These are phyloP conservation scores for Teleogryllus occipitalis DNA, from an alignment of 1,140 invertebrate genomes.

Conservation along the genomic window DNA sequence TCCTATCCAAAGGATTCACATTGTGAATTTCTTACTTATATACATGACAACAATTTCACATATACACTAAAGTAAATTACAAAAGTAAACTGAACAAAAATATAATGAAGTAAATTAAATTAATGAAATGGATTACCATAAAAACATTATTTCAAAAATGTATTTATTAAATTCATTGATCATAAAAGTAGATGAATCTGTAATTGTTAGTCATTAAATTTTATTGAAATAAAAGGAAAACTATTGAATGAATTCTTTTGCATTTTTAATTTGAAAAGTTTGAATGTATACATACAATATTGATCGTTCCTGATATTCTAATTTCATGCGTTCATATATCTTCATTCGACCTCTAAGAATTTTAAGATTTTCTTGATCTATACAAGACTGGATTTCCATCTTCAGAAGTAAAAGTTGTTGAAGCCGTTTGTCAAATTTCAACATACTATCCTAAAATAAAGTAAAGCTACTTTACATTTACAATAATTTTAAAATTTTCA, in stretches of 20 bases:
- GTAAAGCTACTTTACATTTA: not conserved
- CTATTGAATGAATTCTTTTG: not conserved
- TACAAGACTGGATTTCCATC: constrained; percentile 49
- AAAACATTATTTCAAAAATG: too few relatives aligned
- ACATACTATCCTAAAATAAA: constrained; percentile 42
- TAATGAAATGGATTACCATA: too few relatives aligned
- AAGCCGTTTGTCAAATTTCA: constrained; percentile 50
- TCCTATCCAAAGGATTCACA: too few relatives aligned
- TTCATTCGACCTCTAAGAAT: constrained; percentile 39
- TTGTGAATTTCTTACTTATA: too few relatives aligned
- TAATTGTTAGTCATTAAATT: too few relatives aligned
- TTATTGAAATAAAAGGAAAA: not conserved
- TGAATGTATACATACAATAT: constrained; percentile 25
- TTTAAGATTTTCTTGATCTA: constrained; percentile 49
- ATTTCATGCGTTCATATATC: constrained; percentile 38
- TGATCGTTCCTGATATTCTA: constrained; percentile 33
- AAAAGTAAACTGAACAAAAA: too few relatives aligned
- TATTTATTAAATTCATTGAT: too few relatives aligned
- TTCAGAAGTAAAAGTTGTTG: constrained; percentile 46
- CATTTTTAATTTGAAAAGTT: not conserved
- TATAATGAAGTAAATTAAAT: too few relatives aligned
- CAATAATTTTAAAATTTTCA: not conserved
- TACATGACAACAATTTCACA: too few relatives aligned
- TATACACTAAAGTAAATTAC: too few relatives aligned
- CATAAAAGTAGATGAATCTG: too few relatives aligned